phyloP scores from a whole-genome alignment of 2,113 vertebrate species.

The Passer montanus region DNA sequence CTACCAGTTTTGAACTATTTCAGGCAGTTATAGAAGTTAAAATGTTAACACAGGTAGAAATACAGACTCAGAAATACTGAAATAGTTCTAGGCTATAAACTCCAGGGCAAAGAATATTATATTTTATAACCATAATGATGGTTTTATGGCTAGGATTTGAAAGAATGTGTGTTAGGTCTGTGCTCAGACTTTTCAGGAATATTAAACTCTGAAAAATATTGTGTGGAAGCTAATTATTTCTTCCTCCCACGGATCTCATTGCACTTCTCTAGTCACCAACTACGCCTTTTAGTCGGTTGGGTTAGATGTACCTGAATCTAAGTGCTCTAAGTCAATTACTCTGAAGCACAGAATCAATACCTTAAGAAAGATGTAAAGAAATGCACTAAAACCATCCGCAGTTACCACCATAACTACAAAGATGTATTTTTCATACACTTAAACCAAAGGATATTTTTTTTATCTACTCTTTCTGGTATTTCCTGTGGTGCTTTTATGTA shows the following conservation, averaged over 20 bases:
- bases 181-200: background rate
- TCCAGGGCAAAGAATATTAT: background rate
- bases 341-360: background rate
- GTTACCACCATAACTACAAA: background rate
- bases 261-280: background rate
- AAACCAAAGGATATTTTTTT: slow-evolving; percentile 29
- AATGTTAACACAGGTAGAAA: background rate
- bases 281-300: background rate
- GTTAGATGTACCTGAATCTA: background rate
- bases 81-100: background rate
- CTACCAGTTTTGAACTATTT: background rate
- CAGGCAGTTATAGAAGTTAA: background rate
- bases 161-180: background rate
- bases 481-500: slow-evolving; percentile 58
- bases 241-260: background rate
- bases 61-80: background rate
- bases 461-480: slow-evolving; percentile 51
- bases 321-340: background rate
- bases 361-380: background rate
- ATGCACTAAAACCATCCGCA: background rate
- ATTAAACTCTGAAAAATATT: background rate
- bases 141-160: background rate
- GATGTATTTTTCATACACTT: slow-evolving; percentile 36
- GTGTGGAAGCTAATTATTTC: background rate
- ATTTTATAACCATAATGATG: background rate